Conservation (phyloP, 1,140 invertebrate genomes). For the Lordiphosa collinella region DNA sequence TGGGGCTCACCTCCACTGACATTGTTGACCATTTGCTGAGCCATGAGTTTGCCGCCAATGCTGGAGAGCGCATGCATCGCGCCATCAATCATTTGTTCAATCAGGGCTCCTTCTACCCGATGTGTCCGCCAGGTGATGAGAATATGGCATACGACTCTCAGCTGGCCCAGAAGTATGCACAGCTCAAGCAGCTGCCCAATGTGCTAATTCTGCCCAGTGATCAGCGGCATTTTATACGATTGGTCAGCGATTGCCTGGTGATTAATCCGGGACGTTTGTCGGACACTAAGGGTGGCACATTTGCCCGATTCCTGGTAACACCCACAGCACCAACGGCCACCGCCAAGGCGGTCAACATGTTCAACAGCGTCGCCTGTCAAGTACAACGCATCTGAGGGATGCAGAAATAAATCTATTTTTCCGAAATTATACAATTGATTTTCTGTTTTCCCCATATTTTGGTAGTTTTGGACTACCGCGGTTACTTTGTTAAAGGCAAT, state of each 20-base stretch:
- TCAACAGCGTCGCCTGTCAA: constrained; percentile 69
- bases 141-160: constrained; percentile 85
- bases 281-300: constrained; percentile 85
- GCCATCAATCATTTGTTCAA: constrained; percentile 87
- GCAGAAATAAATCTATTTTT: too few relatives aligned
- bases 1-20: constrained; percentile 91
- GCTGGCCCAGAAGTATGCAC: constrained; percentile 85
- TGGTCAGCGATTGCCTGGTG: constrained; percentile 87
- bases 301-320: constrained; percentile 80
- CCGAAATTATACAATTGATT: too few relatives aligned
- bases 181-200: constrained; percentile 87
- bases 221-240: constrained; percentile 85
- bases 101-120: constrained; percentile 90
- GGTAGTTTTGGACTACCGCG: too few relatives aligned
- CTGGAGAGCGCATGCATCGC: constrained; percentile 85
- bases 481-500: too few relatives aligned
- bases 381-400: constrained; percentile 44
- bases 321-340: constrained; percentile 47
- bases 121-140: constrained; percentile 86
- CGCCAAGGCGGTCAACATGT: constrained; percentile 48
- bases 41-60: constrained; percentile 85
- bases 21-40: constrained; percentile 88
- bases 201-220: constrained; percentile 91
- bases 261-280: constrained; percentile 91
- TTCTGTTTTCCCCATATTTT: too few relatives aligned